A percentile compares a stretch with the other conserved stretches of the same genome.
phyloP scores from a whole-genome alignment of 2,113 vertebrate genomes.

The zebrafish (Danio rerio) region DNA sequence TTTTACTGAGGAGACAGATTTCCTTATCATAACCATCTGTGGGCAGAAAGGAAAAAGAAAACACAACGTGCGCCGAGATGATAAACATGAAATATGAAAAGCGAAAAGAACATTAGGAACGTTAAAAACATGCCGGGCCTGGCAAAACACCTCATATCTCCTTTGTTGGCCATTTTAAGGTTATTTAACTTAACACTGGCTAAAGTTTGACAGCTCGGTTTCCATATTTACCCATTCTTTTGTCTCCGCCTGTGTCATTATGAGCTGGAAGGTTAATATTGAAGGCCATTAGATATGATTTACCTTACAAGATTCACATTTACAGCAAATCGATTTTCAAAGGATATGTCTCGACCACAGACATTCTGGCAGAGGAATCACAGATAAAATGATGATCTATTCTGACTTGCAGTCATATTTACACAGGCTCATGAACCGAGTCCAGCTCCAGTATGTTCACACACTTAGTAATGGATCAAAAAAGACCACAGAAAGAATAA shows the following conservation, averaged over 20 bases:
- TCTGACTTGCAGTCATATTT: neutral
- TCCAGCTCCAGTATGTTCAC: conserved; percentile 9
- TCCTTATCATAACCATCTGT: conserved; percentile 36
- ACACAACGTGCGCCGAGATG: conserved; percentile 25
- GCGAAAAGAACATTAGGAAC: conserved; percentile 38
- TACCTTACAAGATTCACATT: conserved; percentile 24
- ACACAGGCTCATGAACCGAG: conserved; percentile 1
- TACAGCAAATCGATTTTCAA: conserved; percentile 26
- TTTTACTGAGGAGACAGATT: conserved; percentile 41
- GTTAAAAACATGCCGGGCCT: conserved; percentile 22
- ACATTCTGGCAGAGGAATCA: conserved; percentile 16
- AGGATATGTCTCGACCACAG: conserved; percentile 44
- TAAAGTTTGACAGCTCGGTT: conserved; percentile 36
- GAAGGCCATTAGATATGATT: conserved; percentile 30
- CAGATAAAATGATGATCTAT: conserved; percentile 35
- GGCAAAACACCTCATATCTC: conserved; percentile 27
- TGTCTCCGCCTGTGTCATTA: conserved; percentile 28
- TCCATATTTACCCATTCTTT: conserved; percentile 38
- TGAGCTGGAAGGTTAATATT: conserved; percentile 20
- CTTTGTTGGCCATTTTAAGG: conserved; percentile 32
- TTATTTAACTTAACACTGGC: conserved; percentile 22
- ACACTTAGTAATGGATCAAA: conserved; percentile 37
- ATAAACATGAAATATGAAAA: conserved; percentile 47
- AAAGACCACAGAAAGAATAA: neutral
- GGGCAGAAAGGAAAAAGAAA: conserved; percentile 47